A percentile compares a stretch with the other conserved stretches of the same genome.
phyloP scores from a whole-genome alignment of 2,888 invertebrate species.

The Sesia bembeciformis region DNA sequence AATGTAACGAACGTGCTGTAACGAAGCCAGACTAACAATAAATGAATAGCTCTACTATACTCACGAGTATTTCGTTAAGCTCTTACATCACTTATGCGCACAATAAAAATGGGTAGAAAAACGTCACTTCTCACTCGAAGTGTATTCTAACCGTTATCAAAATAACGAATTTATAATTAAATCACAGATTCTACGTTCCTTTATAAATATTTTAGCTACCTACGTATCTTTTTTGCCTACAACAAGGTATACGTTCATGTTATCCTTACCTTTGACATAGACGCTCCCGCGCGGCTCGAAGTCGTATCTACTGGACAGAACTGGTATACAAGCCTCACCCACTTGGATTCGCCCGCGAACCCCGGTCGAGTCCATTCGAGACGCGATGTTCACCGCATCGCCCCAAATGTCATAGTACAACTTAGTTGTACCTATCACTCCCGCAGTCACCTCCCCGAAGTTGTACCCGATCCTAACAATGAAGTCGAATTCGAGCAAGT shows the following conservation, averaged over 20 bases:
- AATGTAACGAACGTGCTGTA: neutral
- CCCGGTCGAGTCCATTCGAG: constrained; percentile 97
- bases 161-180: constrained; percentile 38
- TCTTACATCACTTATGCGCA: constrained; percentile 21
- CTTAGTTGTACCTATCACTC: constrained; percentile 96
- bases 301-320: constrained; percentile 83
- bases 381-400: constrained; percentile 97
- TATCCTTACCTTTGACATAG: constrained; percentile 96
- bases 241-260: constrained; percentile 92
- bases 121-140: constrained; percentile 9
- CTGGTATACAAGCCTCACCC: constrained; percentile 82
- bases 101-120: constrained; percentile 11
- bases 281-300: constrained; percentile 95
- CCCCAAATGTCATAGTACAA: constrained; percentile 99
- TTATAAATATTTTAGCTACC: constrained; percentile 25
- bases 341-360: constrained; percentile 89
- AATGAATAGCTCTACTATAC: constrained; percentile 40
- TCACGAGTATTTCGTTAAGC: constrained; percentile 55
- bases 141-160: constrained; percentile 10
- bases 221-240: constrained; percentile 68
- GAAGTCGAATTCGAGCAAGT: constrained; percentile 91
- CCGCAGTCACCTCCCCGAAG: constrained; percentile 96
- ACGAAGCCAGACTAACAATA: constrained; percentile 22
- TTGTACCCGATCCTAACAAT: constrained; percentile 92
- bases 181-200: constrained; percentile 70